Conservation (phyloP, 1,140 invertebrate species). For the Yoshiicerus persimilis region DNA sequence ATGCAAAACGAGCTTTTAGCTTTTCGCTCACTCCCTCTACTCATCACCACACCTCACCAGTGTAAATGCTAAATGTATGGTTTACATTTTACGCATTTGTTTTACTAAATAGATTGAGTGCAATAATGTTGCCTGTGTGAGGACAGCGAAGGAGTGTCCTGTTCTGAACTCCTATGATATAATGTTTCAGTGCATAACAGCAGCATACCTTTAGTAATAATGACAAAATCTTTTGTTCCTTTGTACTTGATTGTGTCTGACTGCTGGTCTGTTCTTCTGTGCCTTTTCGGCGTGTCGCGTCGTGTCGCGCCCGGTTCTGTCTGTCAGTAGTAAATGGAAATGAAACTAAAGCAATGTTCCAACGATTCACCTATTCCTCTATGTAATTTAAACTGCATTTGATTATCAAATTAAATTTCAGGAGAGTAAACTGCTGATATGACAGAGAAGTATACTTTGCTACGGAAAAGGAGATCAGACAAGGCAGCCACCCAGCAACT, state of each 20-base stretch:
- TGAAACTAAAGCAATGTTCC: neutral
- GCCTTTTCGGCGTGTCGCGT: neutral
- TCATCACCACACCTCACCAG: no score
- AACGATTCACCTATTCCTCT: neutral
- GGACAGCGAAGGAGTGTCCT: no score
- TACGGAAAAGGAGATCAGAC: neutral
- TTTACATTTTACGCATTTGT: neutral
- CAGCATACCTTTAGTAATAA: no score
- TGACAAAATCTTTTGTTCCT: neutral
- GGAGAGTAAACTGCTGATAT: neutral
- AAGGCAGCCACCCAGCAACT: neutral
- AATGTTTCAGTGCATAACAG: no score
- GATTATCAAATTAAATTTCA: slow-evolving; percentile 16
- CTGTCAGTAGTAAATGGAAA: neutral
- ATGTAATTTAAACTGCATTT: neutral
- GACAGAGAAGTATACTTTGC: neutral
- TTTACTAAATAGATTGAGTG: neutral
- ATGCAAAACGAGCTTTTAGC: neutral
- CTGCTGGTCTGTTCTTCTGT: neutral
- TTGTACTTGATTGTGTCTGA: neutral
- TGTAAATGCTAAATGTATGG: neutral
- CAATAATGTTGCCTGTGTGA: neutral
- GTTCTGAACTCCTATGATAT: no score
- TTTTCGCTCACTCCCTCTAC: neutral
- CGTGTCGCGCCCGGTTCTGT: neutral